Percentiles rank a stretch among this genome's conserved stretches.
phyloP scores from a whole-genome alignment of 2,797 vertebrate species.

The Nannoperca obscura region DNA sequence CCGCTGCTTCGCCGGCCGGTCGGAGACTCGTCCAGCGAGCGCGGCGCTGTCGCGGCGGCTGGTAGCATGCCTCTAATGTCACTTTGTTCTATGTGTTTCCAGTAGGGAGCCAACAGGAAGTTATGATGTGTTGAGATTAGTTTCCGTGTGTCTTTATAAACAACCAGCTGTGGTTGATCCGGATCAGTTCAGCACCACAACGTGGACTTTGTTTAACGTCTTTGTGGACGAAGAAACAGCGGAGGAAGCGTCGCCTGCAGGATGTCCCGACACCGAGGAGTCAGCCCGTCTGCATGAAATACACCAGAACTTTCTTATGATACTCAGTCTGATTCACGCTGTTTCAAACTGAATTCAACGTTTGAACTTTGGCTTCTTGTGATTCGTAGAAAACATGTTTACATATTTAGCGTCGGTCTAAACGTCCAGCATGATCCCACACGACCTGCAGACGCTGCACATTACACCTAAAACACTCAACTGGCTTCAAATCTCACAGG shows the following conservation, averaged over 20 bases:
- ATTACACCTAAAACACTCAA: too few relatives aligned
- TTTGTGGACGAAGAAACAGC: not conserved
- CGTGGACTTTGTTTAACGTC: not conserved
- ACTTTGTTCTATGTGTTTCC: slow-evolving; percentile 73
- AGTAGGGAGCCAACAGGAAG: slow-evolving; percentile 60
- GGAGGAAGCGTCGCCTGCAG: not conserved
- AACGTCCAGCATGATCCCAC: too few relatives aligned
- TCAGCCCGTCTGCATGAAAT: too few relatives aligned
- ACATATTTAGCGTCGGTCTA: too few relatives aligned
- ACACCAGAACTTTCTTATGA: too few relatives aligned
- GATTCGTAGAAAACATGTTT: not conserved
- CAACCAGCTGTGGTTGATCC: slow-evolving; percentile 27
- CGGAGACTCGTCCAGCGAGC: not conserved
- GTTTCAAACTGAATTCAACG: too few relatives aligned
- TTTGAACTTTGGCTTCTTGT: not conserved
- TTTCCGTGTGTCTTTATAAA: slow-evolving; percentile 54
- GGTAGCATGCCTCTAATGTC: slow-evolving; percentile 70
- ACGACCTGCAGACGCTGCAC: too few relatives aligned
- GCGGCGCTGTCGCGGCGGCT: not conserved
- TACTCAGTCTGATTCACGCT: too few relatives aligned
- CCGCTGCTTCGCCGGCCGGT: not conserved
- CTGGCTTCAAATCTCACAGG: not conserved
- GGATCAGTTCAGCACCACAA: slow-evolving; percentile 5
- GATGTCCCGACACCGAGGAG: not conserved
- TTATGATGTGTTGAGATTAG: slow-evolving; percentile 51